A percentile compares a stretch with the other conserved stretches of the same genome.
phyloP scores from a whole-genome alignment of 53 echinoderm and acorn worm genomes.

The Paracentrotus lividus region DNA sequence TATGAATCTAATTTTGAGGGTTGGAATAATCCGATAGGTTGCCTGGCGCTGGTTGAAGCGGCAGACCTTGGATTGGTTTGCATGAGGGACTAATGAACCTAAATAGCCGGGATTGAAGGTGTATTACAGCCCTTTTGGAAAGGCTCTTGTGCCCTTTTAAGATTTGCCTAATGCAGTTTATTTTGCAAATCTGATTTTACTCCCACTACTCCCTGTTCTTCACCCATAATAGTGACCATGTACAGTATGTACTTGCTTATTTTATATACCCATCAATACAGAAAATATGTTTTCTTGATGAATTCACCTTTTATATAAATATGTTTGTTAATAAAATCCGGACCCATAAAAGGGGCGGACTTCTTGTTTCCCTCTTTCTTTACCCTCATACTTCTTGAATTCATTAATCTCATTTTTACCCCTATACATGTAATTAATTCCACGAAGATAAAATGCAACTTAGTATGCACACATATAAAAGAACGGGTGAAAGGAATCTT shows the following conservation, averaged over 20 bases:
- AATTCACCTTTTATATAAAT: neutral
- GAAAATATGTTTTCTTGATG: neutral
- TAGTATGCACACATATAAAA: neutral
- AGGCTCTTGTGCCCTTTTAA: neutral
- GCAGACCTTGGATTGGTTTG: neutral
- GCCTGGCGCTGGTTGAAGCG: neutral
- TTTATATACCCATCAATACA: no score
- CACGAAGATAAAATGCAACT: neutral
- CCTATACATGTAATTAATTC: neutral
- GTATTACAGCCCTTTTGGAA: neutral
- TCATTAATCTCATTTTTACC: neutral
- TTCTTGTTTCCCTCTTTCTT: neutral
- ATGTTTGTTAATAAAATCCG: neutral
- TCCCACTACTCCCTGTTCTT: neutral
- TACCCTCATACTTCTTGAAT: neutral
- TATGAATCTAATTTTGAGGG: constrained; percentile 35
- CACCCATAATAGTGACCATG: no score
- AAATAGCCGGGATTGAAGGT: constrained; percentile 10
- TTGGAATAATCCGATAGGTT: neutral
- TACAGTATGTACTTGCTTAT: no score
- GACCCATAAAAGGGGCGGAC: neutral
- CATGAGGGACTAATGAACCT: constrained; percentile 10
- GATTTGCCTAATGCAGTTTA: neutral
- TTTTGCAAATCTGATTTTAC: neutral
- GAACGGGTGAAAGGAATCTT: neutral